Evolutionary conservation across 2,888 invertebrate genomes (phyloP).

Genomic region (Lepidochrysops patricia): DNA sequence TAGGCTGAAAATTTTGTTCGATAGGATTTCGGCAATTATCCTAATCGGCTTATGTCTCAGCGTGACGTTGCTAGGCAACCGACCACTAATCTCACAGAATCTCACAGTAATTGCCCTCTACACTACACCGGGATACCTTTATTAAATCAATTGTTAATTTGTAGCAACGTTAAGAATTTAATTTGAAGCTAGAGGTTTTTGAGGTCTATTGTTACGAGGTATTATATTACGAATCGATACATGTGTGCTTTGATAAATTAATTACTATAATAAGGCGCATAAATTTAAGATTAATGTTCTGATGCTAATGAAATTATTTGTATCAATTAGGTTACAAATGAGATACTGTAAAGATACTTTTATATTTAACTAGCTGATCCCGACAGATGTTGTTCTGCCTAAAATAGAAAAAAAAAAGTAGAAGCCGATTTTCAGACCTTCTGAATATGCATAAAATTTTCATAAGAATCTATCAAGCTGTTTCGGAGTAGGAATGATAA

Average conservation of each 20-base stretch:
- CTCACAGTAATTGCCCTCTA: constrained; percentile 57
- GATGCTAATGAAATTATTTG: too few relatives aligned
- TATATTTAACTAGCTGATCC: too few relatives aligned
- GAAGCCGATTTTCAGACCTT: too few relatives aligned
- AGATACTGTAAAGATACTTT: too few relatives aligned
- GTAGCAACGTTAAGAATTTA: constrained; percentile 1
- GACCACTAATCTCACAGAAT: constrained; percentile 61
- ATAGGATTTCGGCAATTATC: constrained; percentile 66
- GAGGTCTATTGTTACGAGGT: neutral
- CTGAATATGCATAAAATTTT: too few relatives aligned
- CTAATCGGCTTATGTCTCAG: constrained; percentile 62
- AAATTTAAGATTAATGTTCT: too few relatives aligned
- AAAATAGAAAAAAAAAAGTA: too few relatives aligned
- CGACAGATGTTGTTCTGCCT: too few relatives aligned
- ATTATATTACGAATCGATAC: neutral
- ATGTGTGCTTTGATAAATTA: neutral
- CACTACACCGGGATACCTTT: constrained; percentile 25
- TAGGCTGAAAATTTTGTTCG: constrained; percentile 24
- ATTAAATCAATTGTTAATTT: constrained; percentile 16
- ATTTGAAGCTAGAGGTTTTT: constrained; percentile 9
- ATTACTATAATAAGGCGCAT: neutral
- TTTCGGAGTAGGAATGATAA: too few relatives aligned
- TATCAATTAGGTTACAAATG: too few relatives aligned
- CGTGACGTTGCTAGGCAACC: constrained; percentile 68
- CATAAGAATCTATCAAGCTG: too few relatives aligned